Conservation (phyloP, 2,888 invertebrate genomes). For the Microplitis deprimator region DNA sequence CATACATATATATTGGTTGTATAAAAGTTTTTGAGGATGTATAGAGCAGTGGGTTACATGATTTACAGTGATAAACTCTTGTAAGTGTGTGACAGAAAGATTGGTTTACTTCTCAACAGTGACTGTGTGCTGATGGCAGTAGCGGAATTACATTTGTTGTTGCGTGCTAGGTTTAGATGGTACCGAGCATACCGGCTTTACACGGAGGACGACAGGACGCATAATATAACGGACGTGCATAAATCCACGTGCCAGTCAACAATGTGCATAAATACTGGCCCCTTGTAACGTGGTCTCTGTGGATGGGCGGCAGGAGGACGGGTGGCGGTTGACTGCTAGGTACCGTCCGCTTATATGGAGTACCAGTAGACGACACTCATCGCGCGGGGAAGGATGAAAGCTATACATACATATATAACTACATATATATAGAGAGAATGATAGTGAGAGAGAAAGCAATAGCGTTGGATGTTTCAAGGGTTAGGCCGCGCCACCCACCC, state of each 20-base stretch:
- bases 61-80: slow-evolving; percentile 22
- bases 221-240: slow-evolving; percentile 71
- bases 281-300: slow-evolving; percentile 65
- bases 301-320: slow-evolving; percentile 45
- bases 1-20: slow-evolving; percentile 19
- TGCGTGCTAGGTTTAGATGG: slow-evolving; percentile 66
- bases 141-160: slow-evolving; percentile 57
- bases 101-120: slow-evolving; percentile 34
- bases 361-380: slow-evolving; percentile 36
- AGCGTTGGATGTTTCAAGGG: slow-evolving; percentile 50
- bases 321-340: slow-evolving; percentile 45
- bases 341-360: slow-evolving; percentile 44
- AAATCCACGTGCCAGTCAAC: slow-evolving; percentile 71
- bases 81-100: slow-evolving; percentile 34
- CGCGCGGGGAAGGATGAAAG: slow-evolving; percentile 41
- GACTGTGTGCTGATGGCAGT: slow-evolving; percentile 25
- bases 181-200: slow-evolving; percentile 67
- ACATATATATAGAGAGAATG: too few species aligned
- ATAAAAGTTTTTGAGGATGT: background rate
- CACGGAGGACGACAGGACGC: slow-evolving; percentile 67
- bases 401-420: slow-evolving; percentile 2
- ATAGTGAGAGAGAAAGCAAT: too few species aligned
- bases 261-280: slow-evolving; percentile 71
- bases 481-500: slow-evolving; percentile 45
- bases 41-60: background rate